These are phyloP conservation scores for Platerodrilus igneus DNA, from an alignment of 2,888 invertebrate species.

Conservation along the genomic window DNA sequence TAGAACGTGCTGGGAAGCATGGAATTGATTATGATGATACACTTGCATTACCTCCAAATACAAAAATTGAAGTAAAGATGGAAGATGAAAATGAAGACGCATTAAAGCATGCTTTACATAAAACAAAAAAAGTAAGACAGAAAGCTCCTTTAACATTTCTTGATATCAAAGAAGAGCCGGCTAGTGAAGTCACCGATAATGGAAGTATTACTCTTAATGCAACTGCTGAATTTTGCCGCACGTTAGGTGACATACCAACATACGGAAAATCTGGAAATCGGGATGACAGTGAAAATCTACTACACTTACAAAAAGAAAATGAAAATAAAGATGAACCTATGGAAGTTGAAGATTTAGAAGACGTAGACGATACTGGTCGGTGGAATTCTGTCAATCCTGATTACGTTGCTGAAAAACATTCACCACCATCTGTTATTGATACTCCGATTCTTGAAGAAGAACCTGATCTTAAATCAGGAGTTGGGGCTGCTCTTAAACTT, in stretches of 20 bases:
- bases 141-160: conserved; percentile 42
- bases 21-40: conserved; percentile 59
- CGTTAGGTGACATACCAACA: conserved; percentile 88
- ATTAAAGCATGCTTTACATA: conserved; percentile 53
- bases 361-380: conserved; percentile 45
- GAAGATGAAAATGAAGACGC: conserved; percentile 56
- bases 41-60: conserved; percentile 31
- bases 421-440: conserved; percentile 47
- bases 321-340: conserved; percentile 31
- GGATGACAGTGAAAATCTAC: conserved; percentile 67
- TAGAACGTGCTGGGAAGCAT: conserved; percentile 43
- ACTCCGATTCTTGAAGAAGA: conserved; percentile 83
- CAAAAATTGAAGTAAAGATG: conserved; percentile 50
- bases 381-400: conserved; percentile 54
- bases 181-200: conserved; percentile 37
- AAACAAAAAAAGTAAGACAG: conserved; percentile 56
- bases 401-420: conserved; percentile 25
- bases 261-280: conserved; percentile 89
- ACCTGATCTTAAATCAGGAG: conserved; percentile 86
- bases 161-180: conserved; percentile 41
- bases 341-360: conserved; percentile 35
- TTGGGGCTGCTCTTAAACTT: conserved; percentile 84
- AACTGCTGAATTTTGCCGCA: conserved; percentile 95
- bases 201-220: conserved; percentile 79
- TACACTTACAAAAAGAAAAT: conserved; percentile 41